phyloP scores from a whole-genome alignment of 2,797 vertebrate species.

The Clarias fuscus region DNA sequence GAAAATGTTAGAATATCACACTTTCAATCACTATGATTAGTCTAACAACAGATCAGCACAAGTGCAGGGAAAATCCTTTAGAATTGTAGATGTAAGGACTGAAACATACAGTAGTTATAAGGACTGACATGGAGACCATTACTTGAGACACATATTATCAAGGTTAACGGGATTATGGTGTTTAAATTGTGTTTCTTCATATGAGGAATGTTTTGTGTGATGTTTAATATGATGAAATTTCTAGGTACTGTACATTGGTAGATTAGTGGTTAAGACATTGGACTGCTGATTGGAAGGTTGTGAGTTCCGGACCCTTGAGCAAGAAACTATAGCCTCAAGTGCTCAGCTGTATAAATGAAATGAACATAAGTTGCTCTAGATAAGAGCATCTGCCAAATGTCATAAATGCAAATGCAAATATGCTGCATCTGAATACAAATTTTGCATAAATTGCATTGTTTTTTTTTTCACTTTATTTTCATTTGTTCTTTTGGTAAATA shows the following conservation, averaged over 20 bases:
- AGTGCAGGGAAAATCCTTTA: not conserved
- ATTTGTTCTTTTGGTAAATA: slow-evolving; percentile 18
- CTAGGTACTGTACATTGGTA: no score
- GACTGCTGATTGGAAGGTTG: no score
- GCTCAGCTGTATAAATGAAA: no score
- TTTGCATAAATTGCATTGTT: not conserved
- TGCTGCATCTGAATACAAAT: not conserved
- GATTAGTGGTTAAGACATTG: no score
- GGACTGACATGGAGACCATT: not conserved
- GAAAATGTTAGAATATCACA: not conserved
- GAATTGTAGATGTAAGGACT: not conserved
- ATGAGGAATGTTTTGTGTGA: not conserved
- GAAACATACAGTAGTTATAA: not conserved
- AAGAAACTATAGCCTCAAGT: no score
- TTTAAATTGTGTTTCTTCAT: not conserved
- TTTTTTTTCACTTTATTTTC: not conserved
- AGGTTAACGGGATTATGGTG: not conserved
- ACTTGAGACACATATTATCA: not conserved
- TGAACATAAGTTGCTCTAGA: no score
- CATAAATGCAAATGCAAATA: no score
- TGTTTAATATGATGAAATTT: not conserved
- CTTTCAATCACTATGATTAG: not conserved
- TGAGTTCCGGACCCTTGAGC: no score
- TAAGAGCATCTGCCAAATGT: no score
- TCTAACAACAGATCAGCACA: not conserved